Evolutionary conservation across 2,113 vertebrate genomes (phyloP).

Genomic region (Morphnarchus princeps): DNA sequence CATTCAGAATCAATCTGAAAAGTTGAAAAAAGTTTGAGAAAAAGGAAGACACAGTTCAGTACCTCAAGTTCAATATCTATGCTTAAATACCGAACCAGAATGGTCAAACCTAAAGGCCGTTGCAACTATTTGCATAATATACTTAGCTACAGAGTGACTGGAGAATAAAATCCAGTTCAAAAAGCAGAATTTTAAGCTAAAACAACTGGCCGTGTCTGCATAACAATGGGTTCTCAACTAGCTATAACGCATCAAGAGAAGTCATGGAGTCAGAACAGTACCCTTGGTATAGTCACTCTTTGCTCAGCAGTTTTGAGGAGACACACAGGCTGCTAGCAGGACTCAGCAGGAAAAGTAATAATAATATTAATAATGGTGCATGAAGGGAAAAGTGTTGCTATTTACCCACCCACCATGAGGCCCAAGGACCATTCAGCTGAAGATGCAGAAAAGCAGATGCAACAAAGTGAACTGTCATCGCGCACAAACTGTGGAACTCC

Average conservation of each 20-base stretch:
- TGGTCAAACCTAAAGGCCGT: not conserved
- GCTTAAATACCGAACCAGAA: not conserved
- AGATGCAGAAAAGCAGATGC: not conserved
- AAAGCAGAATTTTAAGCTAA: not conserved
- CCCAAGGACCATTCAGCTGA: not conserved
- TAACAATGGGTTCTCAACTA: not conserved
- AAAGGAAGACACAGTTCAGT: not conserved
- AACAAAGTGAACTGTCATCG: not conserved
- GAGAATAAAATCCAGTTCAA: not conserved
- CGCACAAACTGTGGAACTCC: accelerated
- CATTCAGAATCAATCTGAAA: not conserved
- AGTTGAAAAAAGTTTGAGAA: not conserved
- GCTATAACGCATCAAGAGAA: not conserved
- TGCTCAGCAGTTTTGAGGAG: not conserved
- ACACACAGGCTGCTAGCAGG: not conserved
- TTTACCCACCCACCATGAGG: not conserved
- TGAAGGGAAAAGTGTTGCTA: not conserved
- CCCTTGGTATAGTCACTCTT: not conserved
- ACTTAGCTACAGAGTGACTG: not conserved
- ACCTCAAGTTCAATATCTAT: not conserved
- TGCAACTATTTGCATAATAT: not conserved
- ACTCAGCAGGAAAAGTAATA: not conserved
- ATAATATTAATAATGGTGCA: too few relatives aligned
- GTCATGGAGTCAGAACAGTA: not conserved
- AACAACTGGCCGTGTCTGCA: not conserved